These are phyloP conservation scores for Grus americana DNA, from an alignment of 2,113 vertebrate genomes.

Conservation along the genomic window DNA sequence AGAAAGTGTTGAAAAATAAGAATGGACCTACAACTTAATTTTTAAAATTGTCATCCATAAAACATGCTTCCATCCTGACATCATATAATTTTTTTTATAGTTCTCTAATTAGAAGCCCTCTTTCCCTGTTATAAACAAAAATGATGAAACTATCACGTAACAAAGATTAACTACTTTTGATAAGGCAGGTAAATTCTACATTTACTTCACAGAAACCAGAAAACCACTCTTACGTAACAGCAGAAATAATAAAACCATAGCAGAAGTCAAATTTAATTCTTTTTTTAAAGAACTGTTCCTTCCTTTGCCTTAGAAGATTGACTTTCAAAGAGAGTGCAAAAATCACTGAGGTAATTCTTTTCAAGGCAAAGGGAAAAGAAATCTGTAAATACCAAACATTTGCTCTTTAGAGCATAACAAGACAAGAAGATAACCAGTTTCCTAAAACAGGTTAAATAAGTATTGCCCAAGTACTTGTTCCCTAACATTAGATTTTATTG, in stretches of 20 bases:
- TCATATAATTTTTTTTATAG: neutral
- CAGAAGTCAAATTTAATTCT: neutral
- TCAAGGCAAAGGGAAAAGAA: conserved; percentile 33
- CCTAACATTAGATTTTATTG: neutral
- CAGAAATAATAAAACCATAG: conserved; percentile 51
- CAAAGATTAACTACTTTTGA: conserved; percentile 17
- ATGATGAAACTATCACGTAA: neutral
- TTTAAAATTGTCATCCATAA: neutral
- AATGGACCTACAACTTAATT: neutral
- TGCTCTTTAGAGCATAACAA: neutral
- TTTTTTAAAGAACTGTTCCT: neutral
- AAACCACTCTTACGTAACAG: conserved; percentile 47
- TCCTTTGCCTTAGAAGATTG: conserved; percentile 37
- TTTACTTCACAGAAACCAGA: neutral
- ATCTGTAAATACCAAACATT: conserved; percentile 20
- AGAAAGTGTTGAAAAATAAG: neutral
- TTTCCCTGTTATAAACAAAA: neutral
- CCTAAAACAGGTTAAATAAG: neutral
- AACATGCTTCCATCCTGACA: neutral
- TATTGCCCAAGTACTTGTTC: neutral
- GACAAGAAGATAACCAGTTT: neutral
- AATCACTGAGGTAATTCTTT: conserved; percentile 47
- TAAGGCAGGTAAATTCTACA: neutral
- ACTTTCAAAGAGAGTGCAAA: conserved; percentile 60
- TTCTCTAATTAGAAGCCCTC: neutral